A percentile compares a stretch with the other conserved stretches of the same genome.
Conservation (phyloP, 2,888 invertebrate genomes). For the Rhamphomyia laevipes region DNA sequence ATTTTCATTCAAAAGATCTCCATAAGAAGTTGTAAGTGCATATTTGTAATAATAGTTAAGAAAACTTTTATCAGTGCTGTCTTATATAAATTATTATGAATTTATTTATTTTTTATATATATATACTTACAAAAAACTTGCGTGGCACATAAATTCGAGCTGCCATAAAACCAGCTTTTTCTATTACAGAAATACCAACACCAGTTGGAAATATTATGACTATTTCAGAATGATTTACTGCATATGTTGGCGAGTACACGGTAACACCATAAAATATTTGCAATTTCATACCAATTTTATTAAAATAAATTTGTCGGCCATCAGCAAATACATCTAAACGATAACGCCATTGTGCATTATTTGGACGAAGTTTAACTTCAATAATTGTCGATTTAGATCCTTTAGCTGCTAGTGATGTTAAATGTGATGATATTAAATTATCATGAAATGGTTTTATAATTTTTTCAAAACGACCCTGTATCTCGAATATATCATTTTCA, state of each 20-base stretch:
- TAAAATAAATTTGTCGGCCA: background rate
- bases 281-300: background rate
- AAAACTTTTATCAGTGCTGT: too few species aligned
- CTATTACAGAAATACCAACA: background rate
- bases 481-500: slow-evolving; percentile 56
- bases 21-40: too few species aligned
- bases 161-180: background rate
- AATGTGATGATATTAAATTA: background rate
- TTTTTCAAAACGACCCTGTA: slow-evolving; percentile 75
- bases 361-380: background rate
- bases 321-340: background rate
- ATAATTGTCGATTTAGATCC: background rate
- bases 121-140: background rate
- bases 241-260: background rate
- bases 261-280: background rate
- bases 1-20: too few species aligned
- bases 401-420: background rate
- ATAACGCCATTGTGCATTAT: background rate
- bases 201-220: background rate
- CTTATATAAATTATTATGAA: background rate
- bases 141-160: background rate
- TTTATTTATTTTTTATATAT: background rate
- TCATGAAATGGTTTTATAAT: slow-evolving; percentile 42
- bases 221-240: background rate
- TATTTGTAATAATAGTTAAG: too few species aligned